Evolutionary conservation across 1,140 invertebrate genomes (phyloP).

Genomic region (Drosophila pallidifrons): DNA sequence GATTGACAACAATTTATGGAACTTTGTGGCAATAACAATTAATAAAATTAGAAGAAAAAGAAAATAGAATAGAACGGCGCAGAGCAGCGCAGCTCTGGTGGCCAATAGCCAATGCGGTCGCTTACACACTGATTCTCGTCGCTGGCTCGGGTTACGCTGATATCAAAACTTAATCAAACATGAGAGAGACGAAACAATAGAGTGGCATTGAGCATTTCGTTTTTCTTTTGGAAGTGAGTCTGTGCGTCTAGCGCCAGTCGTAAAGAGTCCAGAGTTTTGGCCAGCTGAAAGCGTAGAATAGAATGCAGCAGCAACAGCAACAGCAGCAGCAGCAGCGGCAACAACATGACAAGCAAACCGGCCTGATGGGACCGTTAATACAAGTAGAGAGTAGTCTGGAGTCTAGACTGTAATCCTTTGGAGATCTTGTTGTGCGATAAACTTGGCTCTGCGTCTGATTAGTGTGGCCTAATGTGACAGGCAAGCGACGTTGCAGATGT

Average conservation of each 20-base stretch:
- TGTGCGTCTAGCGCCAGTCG: constrained; percentile 60
- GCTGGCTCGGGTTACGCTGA: constrained; percentile 58
- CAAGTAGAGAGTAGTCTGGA: constrained; percentile 44
- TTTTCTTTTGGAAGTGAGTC: constrained; percentile 14
- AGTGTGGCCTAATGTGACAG: constrained; percentile 75
- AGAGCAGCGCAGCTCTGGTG: constrained; percentile 48
- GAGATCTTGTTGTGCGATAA: constrained; percentile 78
- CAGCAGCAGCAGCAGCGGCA: not conserved
- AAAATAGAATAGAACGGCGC: constrained; percentile 22
- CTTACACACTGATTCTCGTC: constrained; percentile 21
- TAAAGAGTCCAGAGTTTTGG: constrained; percentile 57
- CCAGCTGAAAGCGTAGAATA: constrained; percentile 25
- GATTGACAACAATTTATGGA: constrained; percentile 67
- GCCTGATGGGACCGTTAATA: constrained; percentile 64
- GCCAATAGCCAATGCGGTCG: constrained; percentile 38
- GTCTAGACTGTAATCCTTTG: constrained; percentile 78
- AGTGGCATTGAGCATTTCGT: constrained; percentile 37
- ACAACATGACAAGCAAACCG: constrained; percentile 33
- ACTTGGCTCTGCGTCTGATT: constrained; percentile 76
- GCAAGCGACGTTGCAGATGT: constrained; percentile 64
- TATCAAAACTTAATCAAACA: constrained; percentile 75
- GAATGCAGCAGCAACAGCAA: not conserved
- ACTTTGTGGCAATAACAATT: constrained; percentile 77
- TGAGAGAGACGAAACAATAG: constrained; percentile 49
- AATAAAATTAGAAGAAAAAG: constrained; percentile 73